Conservation (phyloP, 1,140 invertebrate species). For the Cydia strobilella region DNA sequence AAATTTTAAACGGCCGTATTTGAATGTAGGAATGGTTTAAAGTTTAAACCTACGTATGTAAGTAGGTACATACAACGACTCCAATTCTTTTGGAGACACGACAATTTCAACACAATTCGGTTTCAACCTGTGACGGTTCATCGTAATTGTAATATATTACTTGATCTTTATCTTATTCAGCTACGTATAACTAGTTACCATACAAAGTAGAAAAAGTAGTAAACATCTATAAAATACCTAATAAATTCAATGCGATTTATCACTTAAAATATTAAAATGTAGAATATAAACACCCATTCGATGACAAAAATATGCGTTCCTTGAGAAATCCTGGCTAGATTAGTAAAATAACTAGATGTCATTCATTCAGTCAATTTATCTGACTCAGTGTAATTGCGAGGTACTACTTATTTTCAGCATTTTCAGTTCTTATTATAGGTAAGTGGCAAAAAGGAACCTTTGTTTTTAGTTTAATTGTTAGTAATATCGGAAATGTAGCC, state of each 20-base stretch:
- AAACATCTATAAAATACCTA: slow-evolving; percentile 30
- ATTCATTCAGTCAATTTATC: too few relatives aligned
- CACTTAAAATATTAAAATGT: slow-evolving; percentile 18
- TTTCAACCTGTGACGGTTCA: not conserved
- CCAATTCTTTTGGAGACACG: not conserved
- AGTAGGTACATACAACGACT: not conserved
- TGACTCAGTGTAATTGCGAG: not conserved
- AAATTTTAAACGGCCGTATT: not conserved
- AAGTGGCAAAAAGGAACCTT: not conserved
- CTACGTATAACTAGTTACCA: slow-evolving; percentile 1
- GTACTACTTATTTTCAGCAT: not conserved
- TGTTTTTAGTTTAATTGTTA: not conserved
- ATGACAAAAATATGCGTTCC: slow-evolving; percentile 20
- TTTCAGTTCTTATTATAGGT: not conserved
- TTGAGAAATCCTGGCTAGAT: not conserved
- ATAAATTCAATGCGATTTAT: slow-evolving; percentile 25
- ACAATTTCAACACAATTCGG: not conserved
- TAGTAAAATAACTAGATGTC: not conserved
- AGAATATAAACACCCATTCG: slow-evolving; percentile 30
- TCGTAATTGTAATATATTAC: slow-evolving; percentile 4
- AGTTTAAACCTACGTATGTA: not conserved
- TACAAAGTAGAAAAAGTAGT: slow-evolving; percentile 32
- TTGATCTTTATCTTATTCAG: not conserved
- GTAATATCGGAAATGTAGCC: not conserved
- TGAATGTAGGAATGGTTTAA: slow-evolving; percentile 5